Evolutionary conservation across 2,888 invertebrate species (phyloP), one percentile per base, ranked within the genome.

Genomic region (Aethes cnicana): DNA sequence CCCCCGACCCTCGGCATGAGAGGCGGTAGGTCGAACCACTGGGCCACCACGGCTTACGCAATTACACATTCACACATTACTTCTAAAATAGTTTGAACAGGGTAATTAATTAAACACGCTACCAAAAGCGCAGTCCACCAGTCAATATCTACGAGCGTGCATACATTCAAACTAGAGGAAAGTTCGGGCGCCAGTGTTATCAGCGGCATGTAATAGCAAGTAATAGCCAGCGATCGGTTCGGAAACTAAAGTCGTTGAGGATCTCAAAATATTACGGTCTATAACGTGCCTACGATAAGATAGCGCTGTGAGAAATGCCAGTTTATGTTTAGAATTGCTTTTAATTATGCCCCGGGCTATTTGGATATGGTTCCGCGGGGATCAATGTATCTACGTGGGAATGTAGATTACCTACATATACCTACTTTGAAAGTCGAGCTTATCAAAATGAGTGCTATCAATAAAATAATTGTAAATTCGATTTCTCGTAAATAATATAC

Each of bases 291-390:
- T 61, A 49, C 60, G 68, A 74, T 70, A 69, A 77, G 81, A 84
- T 84, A 83, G 77, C 68, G 62, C 59, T 59, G 68, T 76, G 75
- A 80, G 74, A 77, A 77, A 83, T 75, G 77, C 77, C 72, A 80
- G 81, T 80, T 74, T 77, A 72, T 78, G 83, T 81, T 84, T 78
- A 68, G 73, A 81, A 85, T 78, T 61, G 77, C 75, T 82, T 78
- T 77, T 66, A 68, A 74, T n/a, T 73, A 68, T 66, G 73, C 77
- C 72, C 63, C 62, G 53, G 68, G 72, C 65, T 64, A 67, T 69
- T 61, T 64, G 66, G 65, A 56, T 57, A 56, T 47, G 53, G 53
- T 42, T 44, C 23, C 21, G 16, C 43, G 28, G 39, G 6, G 9
- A 12, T 39, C 23, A 14, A 16, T 14, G 37, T 37, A 25, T 35